Evolutionary conservation across 2,888 invertebrate genomes (phyloP), one percentile per base, ranked within the genome.

Genomic region (Sinhomidia bicolor): DNA sequence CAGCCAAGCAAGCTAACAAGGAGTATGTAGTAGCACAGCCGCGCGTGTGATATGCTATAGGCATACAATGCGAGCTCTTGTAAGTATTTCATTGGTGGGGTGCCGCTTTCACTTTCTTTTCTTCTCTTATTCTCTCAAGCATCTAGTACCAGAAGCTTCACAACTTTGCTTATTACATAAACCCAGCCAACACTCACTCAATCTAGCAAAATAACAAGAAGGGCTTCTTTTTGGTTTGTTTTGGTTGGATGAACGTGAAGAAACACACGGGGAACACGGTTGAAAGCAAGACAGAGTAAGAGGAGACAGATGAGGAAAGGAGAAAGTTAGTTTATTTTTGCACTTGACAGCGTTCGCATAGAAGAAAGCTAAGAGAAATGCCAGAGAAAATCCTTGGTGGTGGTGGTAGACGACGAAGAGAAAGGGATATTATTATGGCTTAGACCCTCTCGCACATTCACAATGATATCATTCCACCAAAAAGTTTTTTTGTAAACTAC

Each of bases 321-420:
- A 57, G 62, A 74, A 71, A 71, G 29, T 74, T 84, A 44, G 84
- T 84, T 84, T 60, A 76, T 54, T 84, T 84, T 84, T 76, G 84
- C 84, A 76, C 76, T 84, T 84, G 84, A 84, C 74, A 84, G 84
- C 29, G 36, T 68, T 36, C 36, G 17, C 36, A 76, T 76, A 84
- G 12, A 23, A 23, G 44, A 44, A 71, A 44, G n/a, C 41, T 71
- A 20, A 1, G 14, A 29, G 62, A 62, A 47, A 47, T 71, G 44
- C 1, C 14, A 29, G 51, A 78, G 54, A 29, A 51, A 32, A 57
- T 32, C 17, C 20, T 12, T 57, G 17, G 10, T 76, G 14, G 23
- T 60, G 41, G n/a, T 68, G 29, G 68, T 29, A 10, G 12, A n/a
- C 6, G 12, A 10, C 12, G 12, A 60, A 10, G 0, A 62, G 29